phyloP scores from a whole-genome alignment of 2,888 invertebrate species.

The Cryptosula pallasiana region DNA sequence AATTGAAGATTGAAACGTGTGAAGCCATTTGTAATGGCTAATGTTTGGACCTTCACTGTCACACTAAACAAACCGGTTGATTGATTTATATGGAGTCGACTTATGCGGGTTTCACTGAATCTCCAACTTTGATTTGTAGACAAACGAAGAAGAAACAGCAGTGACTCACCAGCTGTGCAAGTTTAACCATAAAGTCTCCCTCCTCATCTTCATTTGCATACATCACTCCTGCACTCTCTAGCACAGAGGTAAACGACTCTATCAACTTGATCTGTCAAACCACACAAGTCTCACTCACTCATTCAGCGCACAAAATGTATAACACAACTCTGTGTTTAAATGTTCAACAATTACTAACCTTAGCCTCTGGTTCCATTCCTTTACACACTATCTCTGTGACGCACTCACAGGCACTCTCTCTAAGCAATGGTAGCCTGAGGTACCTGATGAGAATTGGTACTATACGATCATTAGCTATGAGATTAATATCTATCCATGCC shows the following conservation, averaged over 20 bases:
- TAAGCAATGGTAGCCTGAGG: constrained; percentile 43
- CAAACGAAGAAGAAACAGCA: too few relatives aligned
- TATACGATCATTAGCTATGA: constrained; percentile 59
- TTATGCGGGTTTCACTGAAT: too few relatives aligned
- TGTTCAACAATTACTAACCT: too few relatives aligned
- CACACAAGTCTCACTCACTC: neutral
- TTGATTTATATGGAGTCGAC: too few relatives aligned
- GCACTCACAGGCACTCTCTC: constrained; percentile 58
- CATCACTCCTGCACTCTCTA: constrained; percentile 53
- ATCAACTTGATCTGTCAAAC: constrained; percentile 51
- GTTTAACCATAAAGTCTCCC: constrained; percentile 55
- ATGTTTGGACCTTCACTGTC: too few relatives aligned
- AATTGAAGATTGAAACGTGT: too few relatives aligned
- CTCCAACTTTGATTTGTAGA: too few relatives aligned
- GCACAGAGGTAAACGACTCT: constrained; percentile 54
- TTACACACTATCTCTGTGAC: constrained; percentile 58
- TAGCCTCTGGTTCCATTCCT: constrained; percentile 60
- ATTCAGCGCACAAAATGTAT: too few relatives aligned
- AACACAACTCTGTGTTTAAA: too few relatives aligned
- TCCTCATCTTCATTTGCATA: constrained; percentile 55
- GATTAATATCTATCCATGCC: constrained; percentile 60
- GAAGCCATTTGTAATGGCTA: too few relatives aligned
- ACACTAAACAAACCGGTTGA: too few relatives aligned
- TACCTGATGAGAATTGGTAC: constrained; percentile 56
- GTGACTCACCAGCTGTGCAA: constrained; percentile 56